Evolutionary conservation across 2,113 vertebrate species (phyloP).

Genomic region (Triplophysa dalaica): DNA sequence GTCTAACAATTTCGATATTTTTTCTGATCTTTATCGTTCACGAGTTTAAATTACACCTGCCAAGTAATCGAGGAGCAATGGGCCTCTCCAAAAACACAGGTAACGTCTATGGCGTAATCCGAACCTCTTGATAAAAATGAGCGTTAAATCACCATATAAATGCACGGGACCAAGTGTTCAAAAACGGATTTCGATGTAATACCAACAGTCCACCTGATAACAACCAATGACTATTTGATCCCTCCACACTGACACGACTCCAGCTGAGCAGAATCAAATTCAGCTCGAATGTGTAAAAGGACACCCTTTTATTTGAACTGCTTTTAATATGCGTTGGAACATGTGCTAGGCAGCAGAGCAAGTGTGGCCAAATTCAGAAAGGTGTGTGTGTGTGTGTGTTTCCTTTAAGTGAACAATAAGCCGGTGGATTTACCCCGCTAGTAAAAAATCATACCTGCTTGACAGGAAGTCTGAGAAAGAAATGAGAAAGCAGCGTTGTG

Average conservation of each 20-base stretch:
- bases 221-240: slow-evolving; percentile 51
- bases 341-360: slow-evolving; percentile 71
- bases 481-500: slow-evolving; percentile 67
- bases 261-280: slow-evolving; percentile 65
- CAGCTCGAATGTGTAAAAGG: slow-evolving; percentile 66
- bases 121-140: slow-evolving; percentile 66
- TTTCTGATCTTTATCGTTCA: slow-evolving; percentile 11
- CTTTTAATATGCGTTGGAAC: slow-evolving; percentile 73
- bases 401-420: slow-evolving; percentile 70
- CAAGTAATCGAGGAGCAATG: slow-evolving; percentile 2
- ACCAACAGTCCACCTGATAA: slow-evolving; percentile 48
- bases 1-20: background rate
- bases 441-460: slow-evolving; percentile 57
- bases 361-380: slow-evolving; percentile 72
- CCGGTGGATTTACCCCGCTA: slow-evolving; percentile 65
- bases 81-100: slow-evolving; percentile 20
- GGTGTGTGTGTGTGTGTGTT: slow-evolving; percentile 59
- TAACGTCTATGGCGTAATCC: slow-evolving; percentile 51
- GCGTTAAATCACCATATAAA: slow-evolving; percentile 57
- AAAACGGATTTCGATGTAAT: slow-evolving; percentile 48
- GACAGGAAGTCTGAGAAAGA: slow-evolving; percentile 58
- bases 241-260: slow-evolving; percentile 52
- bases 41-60: slow-evolving; percentile 42
- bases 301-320: slow-evolving; percentile 72
- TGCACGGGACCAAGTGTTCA: slow-evolving; percentile 47